These are phyloP conservation scores for Dioctria linearis DNA, from an alignment of 2,888 invertebrate species.

Conservation along the genomic window DNA sequence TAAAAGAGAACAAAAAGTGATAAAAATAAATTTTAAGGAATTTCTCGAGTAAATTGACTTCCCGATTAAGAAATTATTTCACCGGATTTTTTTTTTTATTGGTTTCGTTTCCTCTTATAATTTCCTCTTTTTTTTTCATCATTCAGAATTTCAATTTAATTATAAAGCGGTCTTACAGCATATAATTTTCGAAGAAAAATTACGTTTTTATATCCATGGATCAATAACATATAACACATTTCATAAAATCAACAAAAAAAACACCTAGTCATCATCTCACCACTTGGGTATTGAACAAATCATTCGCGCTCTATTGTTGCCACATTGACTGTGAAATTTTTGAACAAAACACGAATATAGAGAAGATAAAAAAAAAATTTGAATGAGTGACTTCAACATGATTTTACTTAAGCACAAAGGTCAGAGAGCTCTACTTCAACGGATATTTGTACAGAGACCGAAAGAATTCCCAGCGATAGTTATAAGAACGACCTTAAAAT, in stretches of 20 bases:
- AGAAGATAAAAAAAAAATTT: neutral
- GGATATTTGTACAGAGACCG: neutral
- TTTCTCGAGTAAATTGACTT: too few relatives aligned
- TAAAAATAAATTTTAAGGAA: too few relatives aligned
- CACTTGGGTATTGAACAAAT: slow-evolving; percentile 32
- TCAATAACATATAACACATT: slow-evolving; percentile 34
- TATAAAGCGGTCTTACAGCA: neutral
- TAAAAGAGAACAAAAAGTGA: too few relatives aligned
- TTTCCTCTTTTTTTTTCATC: too few relatives aligned
- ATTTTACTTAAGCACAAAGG: neutral
- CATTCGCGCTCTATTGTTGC: neutral
- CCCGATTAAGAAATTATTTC: too few relatives aligned
- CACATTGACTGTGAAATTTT: neutral
- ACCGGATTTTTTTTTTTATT: too few relatives aligned
- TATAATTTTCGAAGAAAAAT: neutral
- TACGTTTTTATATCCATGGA: neutral
- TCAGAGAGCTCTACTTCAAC: neutral
- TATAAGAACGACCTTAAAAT: neutral
- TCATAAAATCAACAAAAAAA: slow-evolving; percentile 4
- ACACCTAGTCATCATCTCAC: slow-evolving; percentile 14
- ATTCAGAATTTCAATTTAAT: neutral
- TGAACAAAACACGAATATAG: neutral
- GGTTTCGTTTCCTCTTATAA: too few relatives aligned
- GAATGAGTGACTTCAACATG: neutral
- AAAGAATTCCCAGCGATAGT: neutral